Conservation (phyloP, 2,888 invertebrate genomes). For the Petrolisthes manimaculis region DNA sequence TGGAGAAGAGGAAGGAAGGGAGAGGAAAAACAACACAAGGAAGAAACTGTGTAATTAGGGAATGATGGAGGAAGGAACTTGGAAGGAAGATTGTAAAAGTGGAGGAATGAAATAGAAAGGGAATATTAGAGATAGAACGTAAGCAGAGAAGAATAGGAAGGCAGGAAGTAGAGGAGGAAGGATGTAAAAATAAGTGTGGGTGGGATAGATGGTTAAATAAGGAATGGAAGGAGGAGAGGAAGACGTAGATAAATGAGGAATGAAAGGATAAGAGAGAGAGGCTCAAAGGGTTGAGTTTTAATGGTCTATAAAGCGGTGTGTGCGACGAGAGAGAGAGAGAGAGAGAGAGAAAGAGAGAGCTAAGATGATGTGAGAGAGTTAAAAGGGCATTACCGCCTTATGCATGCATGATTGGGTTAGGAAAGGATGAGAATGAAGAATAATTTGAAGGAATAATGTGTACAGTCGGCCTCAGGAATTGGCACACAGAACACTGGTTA, state of each 20-base stretch:
- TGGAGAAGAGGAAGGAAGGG: not conserved
- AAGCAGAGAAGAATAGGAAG: too few relatives aligned
- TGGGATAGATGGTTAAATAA: not conserved
- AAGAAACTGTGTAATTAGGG: not conserved
- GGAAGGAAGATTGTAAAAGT: too few relatives aligned
- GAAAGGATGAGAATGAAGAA: too few relatives aligned
- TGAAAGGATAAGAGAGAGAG: not conserved
- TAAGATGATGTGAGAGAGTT: not conserved
- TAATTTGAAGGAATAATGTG: too few relatives aligned
- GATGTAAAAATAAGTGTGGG: not conserved
- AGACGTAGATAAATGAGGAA: not conserved
- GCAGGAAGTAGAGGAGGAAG: too few relatives aligned
- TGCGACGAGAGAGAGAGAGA: not conserved
- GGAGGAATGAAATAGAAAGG: not conserved
- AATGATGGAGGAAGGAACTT: not conserved
- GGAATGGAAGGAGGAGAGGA: not conserved
- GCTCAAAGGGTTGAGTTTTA: too few relatives aligned
- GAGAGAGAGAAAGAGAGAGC: not conserved
- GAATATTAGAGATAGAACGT: too few relatives aligned
- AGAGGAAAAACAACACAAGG: not conserved
- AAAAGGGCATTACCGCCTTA: not conserved
- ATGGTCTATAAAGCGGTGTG: not conserved
- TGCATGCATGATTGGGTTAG: too few relatives aligned
- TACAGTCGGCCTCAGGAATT: too few relatives aligned
- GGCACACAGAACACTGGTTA: too few relatives aligned